Percentiles rank a stretch among this genome's conserved stretches.
These are phyloP conservation scores for Echeneis naucrates DNA, from an alignment of 2,797 vertebrate species.

Conservation along the genomic window DNA sequence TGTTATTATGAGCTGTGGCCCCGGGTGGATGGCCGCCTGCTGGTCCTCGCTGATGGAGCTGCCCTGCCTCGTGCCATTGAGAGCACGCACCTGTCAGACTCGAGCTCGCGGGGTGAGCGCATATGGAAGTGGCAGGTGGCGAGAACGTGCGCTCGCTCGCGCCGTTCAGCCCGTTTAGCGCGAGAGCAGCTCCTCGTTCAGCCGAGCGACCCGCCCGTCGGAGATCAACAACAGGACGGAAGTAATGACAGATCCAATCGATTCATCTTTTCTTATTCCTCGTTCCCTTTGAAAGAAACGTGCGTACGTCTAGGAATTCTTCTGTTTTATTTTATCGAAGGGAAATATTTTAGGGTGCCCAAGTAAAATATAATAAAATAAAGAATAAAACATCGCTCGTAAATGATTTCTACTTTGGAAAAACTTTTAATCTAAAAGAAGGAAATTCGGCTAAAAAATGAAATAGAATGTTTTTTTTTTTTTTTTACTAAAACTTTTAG, in stretches of 20 bases:
- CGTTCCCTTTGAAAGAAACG: too few relatives aligned
- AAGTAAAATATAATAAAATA: not conserved
- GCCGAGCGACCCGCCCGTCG: too few relatives aligned
- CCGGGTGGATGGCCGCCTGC: not conserved
- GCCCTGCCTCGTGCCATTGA: conserved; percentile 21
- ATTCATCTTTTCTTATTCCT: too few relatives aligned
- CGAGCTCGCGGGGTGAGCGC: conserved; percentile 50
- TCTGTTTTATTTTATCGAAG: not conserved
- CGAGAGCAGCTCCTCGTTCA: conserved; percentile 50
- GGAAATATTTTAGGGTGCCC: too few relatives aligned
- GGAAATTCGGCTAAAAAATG: too few relatives aligned
- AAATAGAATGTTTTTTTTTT: too few relatives aligned
- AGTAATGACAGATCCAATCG: too few relatives aligned
- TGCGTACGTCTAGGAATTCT: too few relatives aligned
- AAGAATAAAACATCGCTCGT: not conserved
- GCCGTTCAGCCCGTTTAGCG: conserved; percentile 70
- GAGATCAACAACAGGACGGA: too few relatives aligned
- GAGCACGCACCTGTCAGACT: conserved; percentile 63
- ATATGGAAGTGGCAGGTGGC: conserved; percentile 83
- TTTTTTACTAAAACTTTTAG: not conserved
- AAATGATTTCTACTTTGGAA: too few relatives aligned
- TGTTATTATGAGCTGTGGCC: not conserved
- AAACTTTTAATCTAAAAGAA: too few relatives aligned
- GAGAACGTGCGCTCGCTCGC: conserved; percentile 60
- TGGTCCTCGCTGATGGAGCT: not conserved